Conservation (phyloP, 2,797 vertebrate genomes). For the Catharus ustulatus region DNA sequence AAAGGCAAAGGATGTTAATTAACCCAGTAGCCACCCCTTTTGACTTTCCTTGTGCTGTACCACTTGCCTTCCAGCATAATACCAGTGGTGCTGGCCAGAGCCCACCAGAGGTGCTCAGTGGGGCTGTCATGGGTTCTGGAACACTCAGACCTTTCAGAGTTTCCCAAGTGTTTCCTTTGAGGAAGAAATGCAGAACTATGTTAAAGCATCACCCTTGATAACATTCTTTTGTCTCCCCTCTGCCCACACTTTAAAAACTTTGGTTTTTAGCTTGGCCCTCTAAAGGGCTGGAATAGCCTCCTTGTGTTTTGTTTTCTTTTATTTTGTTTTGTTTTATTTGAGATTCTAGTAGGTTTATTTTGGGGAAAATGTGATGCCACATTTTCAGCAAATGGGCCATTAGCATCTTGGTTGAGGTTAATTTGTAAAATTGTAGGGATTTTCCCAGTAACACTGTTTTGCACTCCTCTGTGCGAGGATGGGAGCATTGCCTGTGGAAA, state of each 20-base stretch:
- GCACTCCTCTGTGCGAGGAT: not conserved
- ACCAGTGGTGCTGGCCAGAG: not conserved
- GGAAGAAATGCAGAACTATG: not conserved
- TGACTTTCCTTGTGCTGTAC: not conserved
- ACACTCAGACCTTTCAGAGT: not conserved
- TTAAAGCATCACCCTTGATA: not conserved
- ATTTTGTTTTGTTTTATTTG: not conserved
- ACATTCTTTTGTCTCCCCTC: not conserved
- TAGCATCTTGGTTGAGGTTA: not conserved
- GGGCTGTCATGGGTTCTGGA: fast-evolving
- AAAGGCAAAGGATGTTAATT: not conserved
- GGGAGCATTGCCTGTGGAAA: not conserved
- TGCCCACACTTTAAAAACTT: not conserved
- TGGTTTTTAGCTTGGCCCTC: not conserved
- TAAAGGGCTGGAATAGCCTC: not conserved
- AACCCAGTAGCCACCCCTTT: not conserved
- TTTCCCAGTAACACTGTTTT: not conserved
- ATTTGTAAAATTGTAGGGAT: not conserved
- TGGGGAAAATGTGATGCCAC: not conserved
- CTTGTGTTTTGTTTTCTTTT: not conserved
- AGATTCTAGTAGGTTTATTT: not conserved
- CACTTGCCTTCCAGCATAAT: not conserved
- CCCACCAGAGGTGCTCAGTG: not conserved
- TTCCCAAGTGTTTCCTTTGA: not conserved
- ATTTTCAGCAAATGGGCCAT: not conserved